These are phyloP conservation scores for Myzus persicae DNA, from an alignment of 1,140 invertebrate species.

Conservation along the genomic window DNA sequence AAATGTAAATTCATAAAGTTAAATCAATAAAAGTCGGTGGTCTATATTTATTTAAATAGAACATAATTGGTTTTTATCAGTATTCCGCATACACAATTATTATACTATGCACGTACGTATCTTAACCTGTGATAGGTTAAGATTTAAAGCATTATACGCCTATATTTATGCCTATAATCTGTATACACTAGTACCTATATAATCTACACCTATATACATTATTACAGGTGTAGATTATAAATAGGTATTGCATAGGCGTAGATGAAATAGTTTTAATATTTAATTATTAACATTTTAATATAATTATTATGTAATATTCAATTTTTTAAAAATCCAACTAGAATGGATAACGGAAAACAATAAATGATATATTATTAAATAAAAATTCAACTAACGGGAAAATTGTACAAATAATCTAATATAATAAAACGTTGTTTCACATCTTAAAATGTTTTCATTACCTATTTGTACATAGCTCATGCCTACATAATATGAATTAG, in stretches of 20 bases:
- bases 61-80: constrained; percentile 24
- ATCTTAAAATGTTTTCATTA: neutral
- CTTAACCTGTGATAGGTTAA: neutral
- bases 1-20: neutral
- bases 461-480: neutral
- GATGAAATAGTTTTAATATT: neutral
- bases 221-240: too few species aligned
- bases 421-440: neutral
- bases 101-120: neutral
- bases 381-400: too few species aligned
- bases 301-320: neutral
- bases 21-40: neutral
- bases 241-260: neutral
- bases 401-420: too few species aligned
- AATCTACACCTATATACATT: neutral
- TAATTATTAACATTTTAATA: neutral
- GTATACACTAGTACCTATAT: neutral
- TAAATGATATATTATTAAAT: neutral
- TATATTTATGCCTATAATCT: neutral
- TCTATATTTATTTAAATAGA: neutral
- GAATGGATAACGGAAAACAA: neutral
- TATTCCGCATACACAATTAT: neutral
- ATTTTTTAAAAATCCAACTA: neutral
- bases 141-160: neutral
- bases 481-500: neutral